Conservation (phyloP, 1,140 invertebrate species). For the Papilio polyxenes region DNA sequence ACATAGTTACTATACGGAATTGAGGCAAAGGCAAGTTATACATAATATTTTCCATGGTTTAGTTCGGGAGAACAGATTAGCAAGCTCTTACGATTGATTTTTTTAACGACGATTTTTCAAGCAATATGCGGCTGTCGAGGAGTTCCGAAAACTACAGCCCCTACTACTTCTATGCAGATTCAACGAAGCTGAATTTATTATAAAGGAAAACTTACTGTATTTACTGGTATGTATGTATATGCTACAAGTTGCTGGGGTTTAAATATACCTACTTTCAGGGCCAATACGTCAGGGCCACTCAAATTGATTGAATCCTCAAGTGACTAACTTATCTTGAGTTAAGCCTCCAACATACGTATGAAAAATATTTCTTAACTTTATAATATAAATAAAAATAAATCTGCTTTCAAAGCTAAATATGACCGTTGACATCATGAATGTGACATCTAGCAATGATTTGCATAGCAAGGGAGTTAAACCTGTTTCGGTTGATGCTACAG, state of each 20-base stretch:
- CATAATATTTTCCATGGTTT: background rate
- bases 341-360: background rate
- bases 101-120: too few species aligned
- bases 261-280: background rate
- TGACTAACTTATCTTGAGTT: constrained; percentile 11
- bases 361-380: background rate
- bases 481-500: background rate
- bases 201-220: too few species aligned
- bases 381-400: constrained; percentile 12
- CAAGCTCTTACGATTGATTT: too few species aligned
- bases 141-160: too few species aligned
- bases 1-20: too few species aligned
- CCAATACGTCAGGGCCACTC: background rate
- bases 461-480: constrained; percentile 4
- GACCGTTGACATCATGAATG: constrained; percentile 3
- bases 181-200: too few species aligned
- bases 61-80: too few species aligned
- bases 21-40: too few species aligned
- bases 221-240: background rate
- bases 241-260: too few species aligned
- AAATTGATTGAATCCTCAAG: constrained; percentile 7
- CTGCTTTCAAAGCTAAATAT: background rate
- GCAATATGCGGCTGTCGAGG: too few species aligned
- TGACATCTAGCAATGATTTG: background rate
- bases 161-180: too few species aligned